phyloP scores from a whole-genome alignment of 2,888 invertebrate genomes.

The Loripinus fragilis region DNA sequence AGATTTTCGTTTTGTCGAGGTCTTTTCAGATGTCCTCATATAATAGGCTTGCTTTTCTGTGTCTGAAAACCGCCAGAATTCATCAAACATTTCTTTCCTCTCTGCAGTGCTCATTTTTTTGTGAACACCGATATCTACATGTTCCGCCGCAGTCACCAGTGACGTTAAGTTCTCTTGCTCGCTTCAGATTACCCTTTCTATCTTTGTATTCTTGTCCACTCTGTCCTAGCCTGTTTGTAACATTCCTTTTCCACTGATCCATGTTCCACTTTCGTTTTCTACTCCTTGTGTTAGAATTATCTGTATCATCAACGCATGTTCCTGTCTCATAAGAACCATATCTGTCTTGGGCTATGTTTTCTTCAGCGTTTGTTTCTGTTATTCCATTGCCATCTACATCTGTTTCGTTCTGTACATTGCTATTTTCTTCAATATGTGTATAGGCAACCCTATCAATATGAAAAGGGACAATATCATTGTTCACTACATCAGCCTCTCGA shows the following conservation, averaged over 20 bases:
- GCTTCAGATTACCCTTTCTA: conserved; percentile 2
- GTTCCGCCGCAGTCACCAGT: neutral
- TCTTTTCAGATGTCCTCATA: conserved; percentile 8
- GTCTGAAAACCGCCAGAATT: neutral
- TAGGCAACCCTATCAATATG: no score
- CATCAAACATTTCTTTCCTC: conserved; percentile 27
- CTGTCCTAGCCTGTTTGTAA: conserved; percentile 5
- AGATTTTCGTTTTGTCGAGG: conserved; percentile 3
- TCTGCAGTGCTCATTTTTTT: neutral
- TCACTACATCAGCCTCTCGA: no score
- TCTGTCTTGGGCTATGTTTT: neutral
- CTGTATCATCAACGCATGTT: no score
- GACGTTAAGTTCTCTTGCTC: neutral
- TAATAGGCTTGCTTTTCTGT: conserved; percentile 12
- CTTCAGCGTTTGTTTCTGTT: no score
- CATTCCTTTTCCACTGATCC: conserved; percentile 7
- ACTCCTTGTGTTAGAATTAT: no score
- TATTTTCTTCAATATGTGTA: no score
- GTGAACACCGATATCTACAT: neutral
- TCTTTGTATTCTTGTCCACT: conserved; percentile 19
- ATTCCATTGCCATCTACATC: no score
- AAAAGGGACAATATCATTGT: no score
- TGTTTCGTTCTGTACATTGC: no score
- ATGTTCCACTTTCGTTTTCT: neutral
- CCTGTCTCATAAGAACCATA: neutral